A percentile compares a stretch with the other conserved stretches of the same genome.
Conservation (phyloP, 1,140 invertebrate species). For the Pogonus chalceus region DNA sequence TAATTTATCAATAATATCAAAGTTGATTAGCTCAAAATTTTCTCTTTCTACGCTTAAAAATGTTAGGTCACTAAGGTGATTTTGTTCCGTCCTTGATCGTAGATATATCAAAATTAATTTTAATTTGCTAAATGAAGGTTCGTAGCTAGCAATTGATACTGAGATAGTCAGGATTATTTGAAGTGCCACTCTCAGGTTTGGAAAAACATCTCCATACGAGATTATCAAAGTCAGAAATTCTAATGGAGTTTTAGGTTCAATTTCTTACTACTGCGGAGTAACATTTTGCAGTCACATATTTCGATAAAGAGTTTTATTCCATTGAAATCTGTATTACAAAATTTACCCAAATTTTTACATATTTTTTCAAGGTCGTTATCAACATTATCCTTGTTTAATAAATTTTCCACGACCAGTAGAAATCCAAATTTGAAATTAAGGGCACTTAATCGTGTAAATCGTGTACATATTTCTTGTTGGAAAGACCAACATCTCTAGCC, state of each 20-base stretch:
- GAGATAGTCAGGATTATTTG: not conserved
- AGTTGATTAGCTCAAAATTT: too few relatives aligned
- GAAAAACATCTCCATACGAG: not conserved
- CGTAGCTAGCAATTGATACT: not conserved
- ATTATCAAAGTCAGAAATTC: not conserved
- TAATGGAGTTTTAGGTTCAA: not conserved
- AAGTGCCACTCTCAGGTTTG: not conserved
- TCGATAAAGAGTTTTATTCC: too few relatives aligned
- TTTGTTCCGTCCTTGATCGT: not conserved
- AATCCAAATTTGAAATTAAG: not conserved
- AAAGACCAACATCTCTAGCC: too few relatives aligned
- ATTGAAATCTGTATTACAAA: not conserved
- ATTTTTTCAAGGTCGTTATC: not conserved
- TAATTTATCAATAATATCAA: too few relatives aligned
- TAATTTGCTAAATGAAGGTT: not conserved
- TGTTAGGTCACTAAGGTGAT: too few relatives aligned
- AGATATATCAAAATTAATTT: not conserved
- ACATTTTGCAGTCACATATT: too few relatives aligned
- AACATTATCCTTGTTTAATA: too few relatives aligned
- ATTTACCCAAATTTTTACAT: not conserved
- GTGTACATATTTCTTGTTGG: not conserved
- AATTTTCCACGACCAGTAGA: not conserved
- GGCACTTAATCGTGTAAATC: not conserved
- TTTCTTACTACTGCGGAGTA: not conserved
- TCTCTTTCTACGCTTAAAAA: too few relatives aligned